Conservation (phyloP, 2,888 invertebrate species). For the Eulithis testata region DNA sequence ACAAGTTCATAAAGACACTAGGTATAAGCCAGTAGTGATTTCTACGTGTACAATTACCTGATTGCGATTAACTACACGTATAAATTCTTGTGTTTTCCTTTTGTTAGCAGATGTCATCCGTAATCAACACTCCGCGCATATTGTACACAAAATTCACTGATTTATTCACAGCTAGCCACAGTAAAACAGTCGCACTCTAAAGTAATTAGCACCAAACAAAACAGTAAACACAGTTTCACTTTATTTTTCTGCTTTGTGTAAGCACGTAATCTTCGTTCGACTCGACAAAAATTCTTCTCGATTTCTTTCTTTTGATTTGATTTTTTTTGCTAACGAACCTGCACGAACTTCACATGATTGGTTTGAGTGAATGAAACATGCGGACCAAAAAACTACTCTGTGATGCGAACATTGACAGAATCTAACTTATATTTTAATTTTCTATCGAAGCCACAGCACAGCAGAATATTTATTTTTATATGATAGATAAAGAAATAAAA, state of each 20-base stretch:
- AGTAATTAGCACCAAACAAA: constrained; percentile 39
- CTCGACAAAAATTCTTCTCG: constrained; percentile 42
- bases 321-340: constrained; percentile 1
- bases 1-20: neutral
- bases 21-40: constrained; percentile 14
- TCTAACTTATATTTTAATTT: no score
- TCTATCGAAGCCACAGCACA: no score
- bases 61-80: constrained; percentile 46
- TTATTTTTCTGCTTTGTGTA: constrained; percentile 38
- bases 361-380: no score
- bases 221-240: constrained; percentile 58
- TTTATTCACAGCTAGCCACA: constrained; percentile 59
- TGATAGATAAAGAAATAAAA: no score
- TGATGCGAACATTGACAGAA: no score
- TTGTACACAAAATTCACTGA: constrained; percentile 71
- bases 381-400: no score
- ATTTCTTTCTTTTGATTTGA: constrained; percentile 43
- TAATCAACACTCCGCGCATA: constrained; percentile 80
- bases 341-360: no score
- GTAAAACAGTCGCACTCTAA: constrained; percentile 50
- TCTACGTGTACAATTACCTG: constrained; percentile 55
- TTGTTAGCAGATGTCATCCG: constrained; percentile 80
- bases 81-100: constrained; percentile 69
- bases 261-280: constrained; percentile 49
- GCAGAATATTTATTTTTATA: no score